phyloP scores from a whole-genome alignment of 2,888 invertebrate genomes.

The Leptinotarsa tumamoca region DNA sequence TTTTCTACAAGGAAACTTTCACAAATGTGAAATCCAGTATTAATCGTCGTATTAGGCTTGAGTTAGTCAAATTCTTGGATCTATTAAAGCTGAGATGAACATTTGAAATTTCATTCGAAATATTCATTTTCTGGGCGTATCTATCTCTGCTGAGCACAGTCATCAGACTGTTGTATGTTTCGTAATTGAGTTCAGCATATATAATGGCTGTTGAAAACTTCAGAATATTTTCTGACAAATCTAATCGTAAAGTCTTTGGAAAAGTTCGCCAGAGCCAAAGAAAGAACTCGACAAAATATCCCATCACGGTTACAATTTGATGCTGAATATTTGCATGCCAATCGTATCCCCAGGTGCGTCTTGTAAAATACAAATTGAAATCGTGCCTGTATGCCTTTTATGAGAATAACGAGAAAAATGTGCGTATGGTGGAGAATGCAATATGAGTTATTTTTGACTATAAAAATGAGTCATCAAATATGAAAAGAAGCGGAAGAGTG shows the following conservation, averaged over 20 bases:
- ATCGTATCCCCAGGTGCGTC: conserved; percentile 8
- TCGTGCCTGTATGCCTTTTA: conserved; percentile 18
- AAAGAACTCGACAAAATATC: not conserved
- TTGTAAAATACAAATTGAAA: conserved; percentile 22
- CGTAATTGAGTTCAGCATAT: too few relatives aligned
- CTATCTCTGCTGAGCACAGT: too few relatives aligned
- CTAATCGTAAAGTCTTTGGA: not conserved
- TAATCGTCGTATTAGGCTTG: too few relatives aligned
- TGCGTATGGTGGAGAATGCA: not conserved
- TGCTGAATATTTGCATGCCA: conserved; percentile 15
- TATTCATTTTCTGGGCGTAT: too few relatives aligned
- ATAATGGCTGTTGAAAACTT: not conserved
- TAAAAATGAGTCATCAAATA: too few relatives aligned
- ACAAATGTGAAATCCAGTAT: too few relatives aligned
- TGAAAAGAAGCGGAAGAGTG: too few relatives aligned
- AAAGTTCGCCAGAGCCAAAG: not conserved
- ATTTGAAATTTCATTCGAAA: too few relatives aligned
- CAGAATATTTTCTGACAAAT: not conserved
- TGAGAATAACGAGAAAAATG: conserved; percentile 20
- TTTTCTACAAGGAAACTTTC: too few relatives aligned
- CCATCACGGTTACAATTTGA: not conserved
- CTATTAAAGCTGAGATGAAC: too few relatives aligned
- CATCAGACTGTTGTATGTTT: too few relatives aligned
- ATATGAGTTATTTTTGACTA: not conserved
- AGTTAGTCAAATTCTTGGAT: too few relatives aligned